phyloP scores from a whole-genome alignment of 2,113 vertebrate species.

The Mustelus asterias region DNA sequence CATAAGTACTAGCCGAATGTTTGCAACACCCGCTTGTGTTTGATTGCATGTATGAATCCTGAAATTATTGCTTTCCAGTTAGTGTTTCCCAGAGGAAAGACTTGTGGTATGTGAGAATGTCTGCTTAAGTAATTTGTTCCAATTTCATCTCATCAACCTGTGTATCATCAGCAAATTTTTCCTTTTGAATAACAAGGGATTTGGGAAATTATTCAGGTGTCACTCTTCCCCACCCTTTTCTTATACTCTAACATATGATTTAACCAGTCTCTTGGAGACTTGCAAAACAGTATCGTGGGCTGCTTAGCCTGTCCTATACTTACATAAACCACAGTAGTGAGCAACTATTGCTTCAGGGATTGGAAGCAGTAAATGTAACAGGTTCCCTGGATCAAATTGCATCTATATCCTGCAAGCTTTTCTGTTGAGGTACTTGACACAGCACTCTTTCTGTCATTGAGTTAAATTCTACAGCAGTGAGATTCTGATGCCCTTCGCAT shows the following conservation, averaged over 20 bases:
- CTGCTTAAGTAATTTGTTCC: not conserved
- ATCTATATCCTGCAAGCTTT: not conserved
- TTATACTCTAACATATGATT: not conserved
- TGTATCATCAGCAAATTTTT: not conserved
- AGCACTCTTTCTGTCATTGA: not conserved
- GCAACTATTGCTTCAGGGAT: not conserved
- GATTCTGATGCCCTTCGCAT: not conserved
- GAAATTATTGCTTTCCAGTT: not conserved
- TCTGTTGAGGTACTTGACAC: not conserved
- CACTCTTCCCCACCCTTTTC: not conserved
- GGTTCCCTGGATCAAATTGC: not conserved
- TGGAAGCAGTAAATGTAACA: not conserved
- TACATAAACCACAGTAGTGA: not conserved
- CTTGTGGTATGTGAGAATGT: not conserved
- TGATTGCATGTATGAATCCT: not conserved
- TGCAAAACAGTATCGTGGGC: not conserved
- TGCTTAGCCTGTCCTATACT: not conserved
- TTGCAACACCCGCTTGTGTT: not conserved
- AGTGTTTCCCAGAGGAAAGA: not conserved
- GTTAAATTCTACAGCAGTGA: not conserved
- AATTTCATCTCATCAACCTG: not conserved
- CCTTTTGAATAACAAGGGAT: not conserved
- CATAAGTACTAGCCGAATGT: not conserved
- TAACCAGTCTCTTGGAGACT: not conserved
- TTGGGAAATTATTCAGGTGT: not conserved